Evolutionary conservation across 1,140 invertebrate genomes (phyloP).

Genomic region (Rhyacophila brunnea): DNA sequence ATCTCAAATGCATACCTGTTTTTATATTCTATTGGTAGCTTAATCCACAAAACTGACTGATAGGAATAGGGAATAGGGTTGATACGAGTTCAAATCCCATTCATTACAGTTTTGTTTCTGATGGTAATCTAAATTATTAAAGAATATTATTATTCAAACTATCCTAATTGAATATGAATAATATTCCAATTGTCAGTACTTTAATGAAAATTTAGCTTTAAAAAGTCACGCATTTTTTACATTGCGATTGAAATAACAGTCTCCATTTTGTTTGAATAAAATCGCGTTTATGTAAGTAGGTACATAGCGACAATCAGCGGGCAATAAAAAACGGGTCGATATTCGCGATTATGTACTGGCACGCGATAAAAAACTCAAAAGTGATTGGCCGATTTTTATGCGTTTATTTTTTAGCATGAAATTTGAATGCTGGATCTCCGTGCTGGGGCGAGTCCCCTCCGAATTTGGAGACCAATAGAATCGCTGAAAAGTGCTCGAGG

Average conservation of each 20-base stretch:
- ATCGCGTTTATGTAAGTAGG: background rate
- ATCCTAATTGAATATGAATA: too few relatives aligned
- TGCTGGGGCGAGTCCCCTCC: slow-evolving; percentile 4
- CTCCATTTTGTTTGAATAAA: background rate
- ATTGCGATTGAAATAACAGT: background rate
- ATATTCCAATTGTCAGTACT: too few relatives aligned
- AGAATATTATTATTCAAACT: too few relatives aligned
- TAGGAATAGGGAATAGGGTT: too few relatives aligned
- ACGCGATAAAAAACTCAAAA: slow-evolving; percentile 3
- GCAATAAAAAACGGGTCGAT: background rate
- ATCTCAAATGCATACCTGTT: too few relatives aligned
- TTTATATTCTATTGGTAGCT: too few relatives aligned
- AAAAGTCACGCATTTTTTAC: too few relatives aligned
- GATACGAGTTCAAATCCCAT: too few relatives aligned
- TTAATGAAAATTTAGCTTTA: too few relatives aligned
- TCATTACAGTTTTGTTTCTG: too few relatives aligned
- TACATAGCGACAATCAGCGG: background rate
- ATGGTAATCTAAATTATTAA: too few relatives aligned
- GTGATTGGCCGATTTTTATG: slow-evolving; percentile 20
- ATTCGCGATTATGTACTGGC: background rate
- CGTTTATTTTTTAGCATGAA: slow-evolving; percentile 26
- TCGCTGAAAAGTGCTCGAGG: background rate
- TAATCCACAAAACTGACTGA: too few relatives aligned
- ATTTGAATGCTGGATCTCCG: slow-evolving; percentile 13
- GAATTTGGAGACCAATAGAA: background rate